Percentiles rank a stretch among this genome's conserved stretches.
These are phyloP conservation scores for Melanostoma mellinum DNA, from an alignment of 2,888 invertebrate species.

Conservation along the genomic window DNA sequence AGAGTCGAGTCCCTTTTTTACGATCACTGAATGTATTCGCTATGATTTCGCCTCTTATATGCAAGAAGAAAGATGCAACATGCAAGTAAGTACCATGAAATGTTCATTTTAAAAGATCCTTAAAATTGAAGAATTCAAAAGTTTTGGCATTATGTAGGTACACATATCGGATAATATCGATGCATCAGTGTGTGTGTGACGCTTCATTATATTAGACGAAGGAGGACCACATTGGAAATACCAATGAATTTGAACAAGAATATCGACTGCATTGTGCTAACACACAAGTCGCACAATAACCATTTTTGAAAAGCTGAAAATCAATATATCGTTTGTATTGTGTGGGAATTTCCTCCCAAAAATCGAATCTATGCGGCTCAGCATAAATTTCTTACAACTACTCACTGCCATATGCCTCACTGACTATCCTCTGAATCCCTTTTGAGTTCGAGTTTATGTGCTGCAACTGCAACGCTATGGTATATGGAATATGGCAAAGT, in stretches of 20 bases:
- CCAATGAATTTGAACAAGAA: background rate
- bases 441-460: constrained; percentile 36
- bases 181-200: no score
- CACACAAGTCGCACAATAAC: constrained; percentile 3
- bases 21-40: no score
- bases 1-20: no score
- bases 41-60: no score
- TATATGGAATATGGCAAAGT: constrained; percentile 32
- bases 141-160: no score
- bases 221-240: background rate
- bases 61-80: no score
- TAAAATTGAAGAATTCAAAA: no score
- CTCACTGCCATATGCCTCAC: background rate
- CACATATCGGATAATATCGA: no score
- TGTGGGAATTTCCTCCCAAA: constrained; percentile 19
- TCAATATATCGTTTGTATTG: constrained; percentile 45
- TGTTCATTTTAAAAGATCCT: no score
- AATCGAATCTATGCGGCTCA: constrained; percentile 43
- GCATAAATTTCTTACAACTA: constrained; percentile 59
- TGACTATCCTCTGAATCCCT: constrained; percentile 20
- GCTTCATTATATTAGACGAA: constrained; percentile 6
- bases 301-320: constrained; percentile 26
- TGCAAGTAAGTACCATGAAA: no score
- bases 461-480: constrained; percentile 24
- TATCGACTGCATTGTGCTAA: constrained; percentile 2